Evolutionary conservation across 2,113 vertebrate species (phyloP), one percentile per base, ranked within the genome.

Genomic region (Vimba vimba): DNA sequence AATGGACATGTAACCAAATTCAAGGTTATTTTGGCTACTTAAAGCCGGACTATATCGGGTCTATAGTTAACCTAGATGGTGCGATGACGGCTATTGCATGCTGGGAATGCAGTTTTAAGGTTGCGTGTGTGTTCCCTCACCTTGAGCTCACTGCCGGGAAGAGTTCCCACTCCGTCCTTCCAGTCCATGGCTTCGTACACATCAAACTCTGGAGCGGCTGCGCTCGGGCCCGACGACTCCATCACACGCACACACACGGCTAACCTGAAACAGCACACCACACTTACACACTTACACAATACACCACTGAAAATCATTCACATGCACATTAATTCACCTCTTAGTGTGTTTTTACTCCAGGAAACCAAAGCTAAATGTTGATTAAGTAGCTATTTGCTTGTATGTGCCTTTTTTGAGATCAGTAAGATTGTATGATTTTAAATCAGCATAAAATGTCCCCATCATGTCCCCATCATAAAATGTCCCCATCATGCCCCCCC

Each of bases 211-310:
- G 88, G 68, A 73, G 94, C 93, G 89, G 91, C 94, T 88, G 93
- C 89, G 85, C 93, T 94, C 79, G 94, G 92, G 8, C 93, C 92
- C 86, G 95, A 94, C 81, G 95, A 94, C 87, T 95, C 96, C 96
- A 97, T 97, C 93, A 82, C 76, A 52, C 39, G 21, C 75, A 36
- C 39, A 43, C 43, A 45, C 76, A 59, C 77, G 25, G 13, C 43
- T 23, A 69, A 71, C 62, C 86, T 90, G 66, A 43, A 87, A 87
- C 52, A 6, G 5, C 52, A 55, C 17, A 0, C 15, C 17, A 17
- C 43, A 77, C 17, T 19, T 0, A 43, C 43, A 43, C 43, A 43
- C 43, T 43, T 43, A 43, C 50, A 74, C 23, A 71, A 33, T 17
- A 17, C 30, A 17, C 25, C 62, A 66, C 25, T 17, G 13, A 17